phyloP scores from a whole-genome alignment of 1,140 invertebrate genomes.

The Vollenhovia emeryi region DNA sequence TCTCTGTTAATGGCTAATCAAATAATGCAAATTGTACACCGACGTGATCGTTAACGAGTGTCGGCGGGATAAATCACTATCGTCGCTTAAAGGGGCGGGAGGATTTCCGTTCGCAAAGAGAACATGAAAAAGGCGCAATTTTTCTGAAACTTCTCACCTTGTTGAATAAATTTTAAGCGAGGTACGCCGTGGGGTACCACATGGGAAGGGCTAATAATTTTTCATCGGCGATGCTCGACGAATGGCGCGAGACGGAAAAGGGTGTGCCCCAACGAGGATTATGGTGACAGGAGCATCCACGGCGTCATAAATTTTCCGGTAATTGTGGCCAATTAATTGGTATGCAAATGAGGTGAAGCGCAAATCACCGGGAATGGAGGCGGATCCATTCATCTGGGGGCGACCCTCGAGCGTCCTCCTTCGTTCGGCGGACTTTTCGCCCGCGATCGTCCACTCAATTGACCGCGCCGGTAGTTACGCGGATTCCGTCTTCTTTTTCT shows the following conservation, averaged over 20 bases:
- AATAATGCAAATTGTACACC: slow-evolving; percentile 32
- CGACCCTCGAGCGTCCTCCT: slow-evolving; percentile 18
- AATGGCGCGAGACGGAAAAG: slow-evolving; percentile 21
- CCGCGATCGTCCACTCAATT: slow-evolving; percentile 26
- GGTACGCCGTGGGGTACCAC: background rate
- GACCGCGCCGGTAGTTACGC: background rate
- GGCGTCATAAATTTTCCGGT: slow-evolving; percentile 63
- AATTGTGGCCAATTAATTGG: slow-evolving; percentile 70
- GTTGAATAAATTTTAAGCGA: slow-evolving; percentile 23
- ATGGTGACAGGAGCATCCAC: slow-evolving; percentile 30
- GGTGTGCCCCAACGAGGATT: slow-evolving; percentile 22
- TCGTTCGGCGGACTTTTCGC: slow-evolving; percentile 13
- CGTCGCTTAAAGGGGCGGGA: background rate
- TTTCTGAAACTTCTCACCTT: background rate
- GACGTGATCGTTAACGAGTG: background rate
- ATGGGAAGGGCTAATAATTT: slow-evolving; percentile 53
- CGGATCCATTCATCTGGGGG: slow-evolving; percentile 33
- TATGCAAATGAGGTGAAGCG: slow-evolving; percentile 66
- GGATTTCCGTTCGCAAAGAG: background rate
- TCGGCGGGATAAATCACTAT: background rate
- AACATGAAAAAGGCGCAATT: slow-evolving; percentile 18
- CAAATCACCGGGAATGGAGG: slow-evolving; percentile 61
- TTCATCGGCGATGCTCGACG: slow-evolving; percentile 49
- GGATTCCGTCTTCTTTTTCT: background rate
- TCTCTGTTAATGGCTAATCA: slow-evolving; percentile 42